Conservation (phyloP, 2,888 invertebrate species). For the Apamea sordens region DNA sequence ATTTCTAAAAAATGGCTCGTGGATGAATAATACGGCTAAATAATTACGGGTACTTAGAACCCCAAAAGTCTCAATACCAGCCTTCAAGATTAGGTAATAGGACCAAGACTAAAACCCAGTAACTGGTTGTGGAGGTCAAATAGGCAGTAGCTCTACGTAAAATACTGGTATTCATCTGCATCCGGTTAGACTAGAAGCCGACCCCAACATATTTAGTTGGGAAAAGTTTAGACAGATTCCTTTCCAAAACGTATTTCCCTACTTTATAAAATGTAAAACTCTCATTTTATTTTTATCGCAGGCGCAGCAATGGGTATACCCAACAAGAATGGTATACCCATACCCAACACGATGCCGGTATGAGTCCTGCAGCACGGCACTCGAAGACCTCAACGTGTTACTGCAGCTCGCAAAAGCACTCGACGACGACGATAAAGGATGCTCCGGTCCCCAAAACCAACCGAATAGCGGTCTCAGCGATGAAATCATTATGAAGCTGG, state of each 20-base stretch:
- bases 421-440: slow-evolving; percentile 56
- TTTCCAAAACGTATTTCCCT: not conserved
- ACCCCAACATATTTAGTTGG: not conserved
- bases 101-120: not conserved
- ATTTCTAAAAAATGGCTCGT: not conserved
- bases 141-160: not conserved
- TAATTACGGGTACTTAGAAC: not conserved
- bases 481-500: slow-evolving; percentile 80
- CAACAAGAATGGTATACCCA: slow-evolving; percentile 35
- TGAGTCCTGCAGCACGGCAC: slow-evolving; percentile 68
- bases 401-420: slow-evolving; percentile 65
- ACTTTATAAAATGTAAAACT: not conserved
- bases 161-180: not conserved
- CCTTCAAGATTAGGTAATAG: too few species aligned
- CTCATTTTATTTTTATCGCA: slow-evolving; percentile 48
- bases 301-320: slow-evolving; percentile 66
- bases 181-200: not conserved
- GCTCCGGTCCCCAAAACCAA: slow-evolving; percentile 21
- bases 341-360: slow-evolving; percentile 35
- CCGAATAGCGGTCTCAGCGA: slow-evolving; percentile 70
- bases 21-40: not conserved
- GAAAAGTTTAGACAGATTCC: not conserved
- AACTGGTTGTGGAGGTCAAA: not conserved
- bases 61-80: not conserved
- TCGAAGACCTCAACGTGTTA: slow-evolving; percentile 70